Conservation (phyloP, 1,140 invertebrate species). For the Kradibia gibbosae region DNA sequence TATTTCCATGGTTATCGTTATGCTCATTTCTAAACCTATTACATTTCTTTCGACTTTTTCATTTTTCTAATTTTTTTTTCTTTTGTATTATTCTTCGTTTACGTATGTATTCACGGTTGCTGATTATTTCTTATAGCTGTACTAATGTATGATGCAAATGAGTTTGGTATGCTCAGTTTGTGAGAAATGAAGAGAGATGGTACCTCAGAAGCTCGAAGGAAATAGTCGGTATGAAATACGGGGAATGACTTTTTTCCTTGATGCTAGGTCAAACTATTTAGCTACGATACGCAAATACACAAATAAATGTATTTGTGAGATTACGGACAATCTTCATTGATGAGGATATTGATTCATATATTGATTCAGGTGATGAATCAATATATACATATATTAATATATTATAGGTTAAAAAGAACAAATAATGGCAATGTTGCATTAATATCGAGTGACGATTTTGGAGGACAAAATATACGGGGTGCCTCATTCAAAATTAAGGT, state of each 20-base stretch:
- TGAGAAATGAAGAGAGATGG: background rate
- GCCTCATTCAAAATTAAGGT: no score
- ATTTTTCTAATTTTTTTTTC: background rate
- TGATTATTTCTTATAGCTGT: constrained; percentile 27
- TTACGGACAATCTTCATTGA: no score
- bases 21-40: constrained; percentile 17
- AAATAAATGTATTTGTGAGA: background rate
- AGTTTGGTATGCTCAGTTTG: constrained; percentile 58
- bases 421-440: no score
- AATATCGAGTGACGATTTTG: no score
- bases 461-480: no score
- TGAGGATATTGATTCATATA: no score
- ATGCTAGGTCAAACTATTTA: background rate
- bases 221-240: background rate
- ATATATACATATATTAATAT: no score
- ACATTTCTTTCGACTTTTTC: constrained; percentile 15
- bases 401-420: no score
- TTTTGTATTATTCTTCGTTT: constrained; percentile 16
- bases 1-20: constrained; percentile 12
- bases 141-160: constrained; percentile 71
- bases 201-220: no score
- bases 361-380: no score
- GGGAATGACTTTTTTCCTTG: background rate
- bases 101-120: background rate
- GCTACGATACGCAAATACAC: no score